Base-by-base conservation (phyloP, 2,797 vertebrate genomes). In the Amphiprion clarkii region DNA sequence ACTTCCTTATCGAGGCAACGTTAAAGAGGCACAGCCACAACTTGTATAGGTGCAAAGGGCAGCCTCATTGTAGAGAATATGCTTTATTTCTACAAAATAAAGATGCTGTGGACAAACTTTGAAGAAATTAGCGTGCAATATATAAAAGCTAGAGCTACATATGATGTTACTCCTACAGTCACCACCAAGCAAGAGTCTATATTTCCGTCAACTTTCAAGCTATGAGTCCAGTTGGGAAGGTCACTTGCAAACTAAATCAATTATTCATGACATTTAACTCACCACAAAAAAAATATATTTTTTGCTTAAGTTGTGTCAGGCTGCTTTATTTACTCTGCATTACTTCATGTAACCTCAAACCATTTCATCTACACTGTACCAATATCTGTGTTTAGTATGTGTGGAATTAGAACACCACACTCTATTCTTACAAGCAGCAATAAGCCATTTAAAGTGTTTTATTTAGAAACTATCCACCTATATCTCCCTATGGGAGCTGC, bases 1-100 rank as follows among this genome's bases (percentile, higher is more conserved):
- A 62, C 64, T 73, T 88, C 79, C 85, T 69, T 31, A 16, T 67
- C 5, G 5, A 9, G 6, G 16, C 17, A 21, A 33, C 40, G 10
- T 29, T 16, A 3, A 70, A 71, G 16, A 17, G 16, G 12, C 2
- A 51, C 2, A 6, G 11, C 36, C 9, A 31, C 2, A 39, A 54
- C 25, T 13, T 64, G 33, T n/a, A 2, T 39, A 1, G 2, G 2
- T 12, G 0, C 31, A 17, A 64, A 53, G 46, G 61, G 54, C 53
- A 39, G 19, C 51, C 51, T 13, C 51, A 25, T 4, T 40, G n/a
- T 1, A 51, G 31, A 62, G 33, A 46, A 66, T 9, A 1, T 25
- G 14, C 11, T 19, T 1, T 44, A n/a, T 40, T 7, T 2, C 12
- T 60, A 9, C 9, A n/a, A 12, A 52, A 16, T 25, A 23, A 57